phyloP scores from a whole-genome alignment of 2,888 invertebrate species.

The Hoplodrina blanda region DNA sequence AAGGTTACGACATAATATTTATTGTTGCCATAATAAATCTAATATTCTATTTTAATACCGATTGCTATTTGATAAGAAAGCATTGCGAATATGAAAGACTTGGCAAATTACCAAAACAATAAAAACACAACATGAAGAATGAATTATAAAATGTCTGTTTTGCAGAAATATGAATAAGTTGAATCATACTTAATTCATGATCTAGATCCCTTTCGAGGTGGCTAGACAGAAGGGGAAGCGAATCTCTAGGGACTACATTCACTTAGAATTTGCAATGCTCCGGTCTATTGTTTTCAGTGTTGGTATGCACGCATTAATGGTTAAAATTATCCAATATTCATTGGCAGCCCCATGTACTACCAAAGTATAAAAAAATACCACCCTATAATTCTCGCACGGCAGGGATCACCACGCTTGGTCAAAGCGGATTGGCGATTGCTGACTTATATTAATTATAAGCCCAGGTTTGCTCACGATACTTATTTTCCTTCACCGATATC shows the following conservation, averaged over 20 bases:
- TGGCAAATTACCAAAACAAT: slow-evolving; percentile 37
- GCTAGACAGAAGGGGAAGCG: slow-evolving; percentile 19
- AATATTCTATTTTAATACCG: neutral
- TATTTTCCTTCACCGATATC: no score
- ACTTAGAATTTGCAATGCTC: slow-evolving; percentile 32
- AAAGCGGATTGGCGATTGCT: no score
- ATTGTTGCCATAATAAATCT: neutral
- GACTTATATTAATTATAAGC: no score
- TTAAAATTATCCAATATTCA: neutral
- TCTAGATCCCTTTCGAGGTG: slow-evolving; percentile 33
- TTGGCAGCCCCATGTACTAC: no score
- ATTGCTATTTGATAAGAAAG: no score
- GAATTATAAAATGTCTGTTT: slow-evolving; percentile 22
- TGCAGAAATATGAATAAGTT: slow-evolving; percentile 27
- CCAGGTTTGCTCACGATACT: no score
- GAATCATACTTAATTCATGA: slow-evolving; percentile 38
- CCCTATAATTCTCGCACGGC: no score
- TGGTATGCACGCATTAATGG: neutral
- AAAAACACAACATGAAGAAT: neutral
- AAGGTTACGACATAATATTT: neutral
- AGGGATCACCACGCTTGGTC: no score
- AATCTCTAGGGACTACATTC: slow-evolving; percentile 26
- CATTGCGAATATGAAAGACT: neutral
- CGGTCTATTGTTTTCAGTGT: slow-evolving; percentile 15
- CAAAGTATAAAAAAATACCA: no score